Percentiles rank a stretch among this genome's conserved stretches.
Evolutionary conservation across 2,888 invertebrate species (phyloP).

Genomic region (Tachina fera): DNA sequence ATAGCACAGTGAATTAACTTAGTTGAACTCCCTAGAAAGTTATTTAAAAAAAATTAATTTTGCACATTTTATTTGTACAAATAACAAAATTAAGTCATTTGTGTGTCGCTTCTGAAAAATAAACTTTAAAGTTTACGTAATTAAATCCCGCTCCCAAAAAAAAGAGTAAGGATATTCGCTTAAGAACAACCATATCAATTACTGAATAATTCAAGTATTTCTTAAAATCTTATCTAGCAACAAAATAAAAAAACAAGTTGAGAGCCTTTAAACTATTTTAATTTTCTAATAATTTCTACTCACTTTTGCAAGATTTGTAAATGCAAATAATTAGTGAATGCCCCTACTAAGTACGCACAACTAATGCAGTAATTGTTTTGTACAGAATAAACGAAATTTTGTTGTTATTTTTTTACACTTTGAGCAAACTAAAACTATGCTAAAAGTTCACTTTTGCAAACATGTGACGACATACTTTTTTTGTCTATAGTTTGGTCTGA

Average conservation of each 20-base stretch:
- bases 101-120: background rate
- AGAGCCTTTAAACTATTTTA: background rate
- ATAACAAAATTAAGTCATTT: background rate
- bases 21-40: background rate
- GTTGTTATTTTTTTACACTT: constrained; percentile 32
- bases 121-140: background rate
- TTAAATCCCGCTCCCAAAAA: background rate
- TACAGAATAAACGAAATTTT: constrained; percentile 32
- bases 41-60: background rate
- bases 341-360: constrained; percentile 32
- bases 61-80: no score
- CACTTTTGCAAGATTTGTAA: background rate
- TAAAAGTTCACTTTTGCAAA: constrained; percentile 69
- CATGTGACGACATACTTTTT: constrained; percentile 64
- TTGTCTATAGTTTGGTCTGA: constrained; percentile 40
- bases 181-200: background rate
- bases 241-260: background rate
- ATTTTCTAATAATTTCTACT: background rate
- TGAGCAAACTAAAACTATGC: constrained; percentile 58
- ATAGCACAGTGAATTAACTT: no score
- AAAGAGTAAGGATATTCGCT: background rate
- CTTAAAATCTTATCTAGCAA: background rate
- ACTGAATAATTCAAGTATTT: background rate
- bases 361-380: constrained; percentile 59
- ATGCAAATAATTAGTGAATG: constrained; percentile 2